phyloP scores from a whole-genome alignment of 2,113 vertebrate species.

The Hystrix cristata region DNA sequence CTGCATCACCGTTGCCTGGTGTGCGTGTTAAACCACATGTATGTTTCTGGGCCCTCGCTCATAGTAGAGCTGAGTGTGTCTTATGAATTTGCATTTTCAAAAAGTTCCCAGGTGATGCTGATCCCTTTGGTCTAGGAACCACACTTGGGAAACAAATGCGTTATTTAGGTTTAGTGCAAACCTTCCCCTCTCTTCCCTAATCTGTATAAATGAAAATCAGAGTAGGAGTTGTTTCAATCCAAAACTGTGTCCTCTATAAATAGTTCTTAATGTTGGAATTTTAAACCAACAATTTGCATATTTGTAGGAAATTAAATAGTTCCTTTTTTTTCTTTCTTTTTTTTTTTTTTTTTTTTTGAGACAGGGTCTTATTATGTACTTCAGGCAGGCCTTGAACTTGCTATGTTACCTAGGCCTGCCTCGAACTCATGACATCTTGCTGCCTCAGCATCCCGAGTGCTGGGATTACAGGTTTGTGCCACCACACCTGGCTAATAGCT shows the following conservation, averaged over 20 bases:
- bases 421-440: background rate
- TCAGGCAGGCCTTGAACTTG: background rate
- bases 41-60: background rate
- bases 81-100: background rate
- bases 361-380: background rate
- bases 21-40: background rate
- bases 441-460: background rate
- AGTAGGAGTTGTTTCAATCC: background rate
- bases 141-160: background rate
- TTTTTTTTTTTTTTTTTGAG: background rate
- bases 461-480: background rate
- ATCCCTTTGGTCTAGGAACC: background rate
- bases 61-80: background rate
- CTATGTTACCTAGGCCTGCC: background rate
- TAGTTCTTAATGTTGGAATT: background rate
- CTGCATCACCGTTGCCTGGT: background rate
- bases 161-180: background rate
- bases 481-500: background rate
- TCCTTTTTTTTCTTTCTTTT: too few relatives aligned
- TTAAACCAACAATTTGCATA: background rate
- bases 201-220: background rate
- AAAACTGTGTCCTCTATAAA: background rate
- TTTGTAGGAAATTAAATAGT: constrained; percentile 11
- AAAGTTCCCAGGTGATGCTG: background rate
- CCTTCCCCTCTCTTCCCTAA: background rate